Percentiles rank a stretch among this genome's conserved stretches.
These are phyloP conservation scores for Parotia lawesii DNA, from an alignment of 2,113 vertebrate species.

Conservation along the genomic window DNA sequence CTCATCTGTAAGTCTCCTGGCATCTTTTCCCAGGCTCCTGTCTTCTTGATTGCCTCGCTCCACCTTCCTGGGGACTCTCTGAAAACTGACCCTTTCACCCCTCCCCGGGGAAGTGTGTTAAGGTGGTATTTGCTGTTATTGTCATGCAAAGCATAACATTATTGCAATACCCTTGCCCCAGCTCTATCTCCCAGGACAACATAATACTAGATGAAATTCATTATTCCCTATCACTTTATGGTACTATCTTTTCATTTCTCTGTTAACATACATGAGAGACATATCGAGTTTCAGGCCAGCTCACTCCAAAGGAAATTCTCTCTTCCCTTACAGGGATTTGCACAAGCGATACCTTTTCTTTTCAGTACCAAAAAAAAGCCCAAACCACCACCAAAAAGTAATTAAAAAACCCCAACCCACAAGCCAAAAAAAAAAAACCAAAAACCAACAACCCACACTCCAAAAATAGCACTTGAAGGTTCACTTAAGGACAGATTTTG, in stretches of 20 bases:
- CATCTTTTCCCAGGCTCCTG: not conserved
- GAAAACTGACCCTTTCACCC: not conserved
- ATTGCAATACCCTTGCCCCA: not conserved
- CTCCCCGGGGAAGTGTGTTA: accelerated
- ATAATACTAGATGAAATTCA: conserved; percentile 15
- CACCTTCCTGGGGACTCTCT: not conserved
- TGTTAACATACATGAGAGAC: conserved; percentile 24
- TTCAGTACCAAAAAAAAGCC: not conserved
- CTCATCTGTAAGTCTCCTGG: not conserved
- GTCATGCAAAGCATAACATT: not conserved
- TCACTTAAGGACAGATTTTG: not conserved
- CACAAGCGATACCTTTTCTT: not conserved
- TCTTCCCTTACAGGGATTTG: not conserved
- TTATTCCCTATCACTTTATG: conserved; percentile 38
- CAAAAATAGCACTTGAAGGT: not conserved
- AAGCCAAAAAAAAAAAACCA: not conserved
- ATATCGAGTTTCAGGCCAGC: not conserved
- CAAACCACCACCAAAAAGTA: not conserved
- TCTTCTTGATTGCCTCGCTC: not conserved
- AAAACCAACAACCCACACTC: not conserved
- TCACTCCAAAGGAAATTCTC: not conserved
- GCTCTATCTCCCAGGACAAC: conserved; percentile 3
- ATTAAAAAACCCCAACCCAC: not conserved
- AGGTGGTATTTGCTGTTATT: not conserved
- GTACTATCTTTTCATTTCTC: conserved; percentile 49